Evolutionary conservation across 2,113 vertebrate species (phyloP), one percentile per base, ranked within the genome.

Genomic region (Rattus rattus): DNA sequence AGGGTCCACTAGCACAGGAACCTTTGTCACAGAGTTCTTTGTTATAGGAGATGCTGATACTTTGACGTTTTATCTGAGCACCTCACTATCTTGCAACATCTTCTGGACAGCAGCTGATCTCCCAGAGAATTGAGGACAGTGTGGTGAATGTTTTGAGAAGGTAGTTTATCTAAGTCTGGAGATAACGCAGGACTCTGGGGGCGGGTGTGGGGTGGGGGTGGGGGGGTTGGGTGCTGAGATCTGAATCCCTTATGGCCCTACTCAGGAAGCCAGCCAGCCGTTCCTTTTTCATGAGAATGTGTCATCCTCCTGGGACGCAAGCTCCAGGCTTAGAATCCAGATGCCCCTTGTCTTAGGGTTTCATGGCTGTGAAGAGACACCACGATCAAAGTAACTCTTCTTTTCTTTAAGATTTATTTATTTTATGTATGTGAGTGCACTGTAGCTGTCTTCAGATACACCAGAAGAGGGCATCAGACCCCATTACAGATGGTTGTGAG

Each of bases 161-260:
- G 96, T 7, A 98, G 84, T 0, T 88, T 96, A 99, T 99, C 99
- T 0, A 99, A 56, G 24, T 98, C 96, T 3, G 85, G 84, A 36
- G 99, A 99, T 0, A 98, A 98, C 72, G 97, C 98, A 86, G 99
- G 99, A 92, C 99, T 99, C 90, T 0, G 98, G 98, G 1, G 43
- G 43, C 43, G 3, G 43, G 43, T 43, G 43, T 43, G 43, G 43
- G 43, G 43, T 43, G 43, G 43, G 2, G 43, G 43, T 3, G 98
- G 1, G 95, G 98, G 1, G 95, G 67, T 16, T 98, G 75, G 12
- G 85, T 12, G 59, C 24, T 36, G 88, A 97, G 39, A 0, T 98
- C 95, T 0, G 96, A 67, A 3, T 98, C 98, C 93, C 98, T 98
- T 97, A 98, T 98, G 26, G n/a, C 33, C 43, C 91, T 30, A 30